Percentiles rank a stretch among this genome's conserved stretches.
Evolutionary conservation across 2,797 vertebrate species (phyloP).

Genomic region (Fratercula arctica): DNA sequence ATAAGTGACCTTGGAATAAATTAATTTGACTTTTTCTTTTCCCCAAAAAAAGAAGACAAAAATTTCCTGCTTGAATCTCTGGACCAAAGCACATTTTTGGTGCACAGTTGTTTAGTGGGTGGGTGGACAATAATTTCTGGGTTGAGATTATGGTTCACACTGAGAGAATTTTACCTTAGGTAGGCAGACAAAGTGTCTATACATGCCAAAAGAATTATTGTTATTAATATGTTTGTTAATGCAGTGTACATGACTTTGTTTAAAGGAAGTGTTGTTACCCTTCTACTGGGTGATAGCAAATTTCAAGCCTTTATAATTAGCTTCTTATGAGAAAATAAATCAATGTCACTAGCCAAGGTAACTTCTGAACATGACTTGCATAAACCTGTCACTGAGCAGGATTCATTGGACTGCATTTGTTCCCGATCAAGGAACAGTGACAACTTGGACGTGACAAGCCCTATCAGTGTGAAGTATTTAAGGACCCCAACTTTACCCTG

Average conservation of each 20-base stretch:
- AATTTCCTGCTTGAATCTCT: neutral
- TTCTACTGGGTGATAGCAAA: neutral
- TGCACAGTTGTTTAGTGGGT: neutral
- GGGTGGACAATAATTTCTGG: neutral
- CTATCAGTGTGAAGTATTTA: neutral
- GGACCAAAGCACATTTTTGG: neutral
- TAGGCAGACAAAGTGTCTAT: neutral
- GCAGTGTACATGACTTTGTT: neutral
- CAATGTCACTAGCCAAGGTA: neutral
- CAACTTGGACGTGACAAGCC: neutral
- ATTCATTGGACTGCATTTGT: neutral
- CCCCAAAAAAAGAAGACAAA: neutral
- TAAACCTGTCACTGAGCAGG: neutral
- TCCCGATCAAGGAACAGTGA: neutral
- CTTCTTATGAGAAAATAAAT: conserved; percentile 20
- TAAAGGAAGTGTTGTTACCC: neutral
- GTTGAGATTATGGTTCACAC: neutral
- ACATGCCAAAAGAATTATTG: neutral
- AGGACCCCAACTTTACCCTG: neutral
- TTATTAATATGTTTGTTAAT: neutral
- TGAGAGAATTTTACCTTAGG: neutral
- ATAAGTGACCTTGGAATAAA: neutral
- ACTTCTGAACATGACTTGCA: neutral
- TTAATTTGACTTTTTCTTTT: neutral
- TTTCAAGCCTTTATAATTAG: neutral